Percentiles rank a stretch among this genome's conserved stretches.
phyloP scores from a whole-genome alignment of 2,888 invertebrate genomes.

The Papilio gigon region DNA sequence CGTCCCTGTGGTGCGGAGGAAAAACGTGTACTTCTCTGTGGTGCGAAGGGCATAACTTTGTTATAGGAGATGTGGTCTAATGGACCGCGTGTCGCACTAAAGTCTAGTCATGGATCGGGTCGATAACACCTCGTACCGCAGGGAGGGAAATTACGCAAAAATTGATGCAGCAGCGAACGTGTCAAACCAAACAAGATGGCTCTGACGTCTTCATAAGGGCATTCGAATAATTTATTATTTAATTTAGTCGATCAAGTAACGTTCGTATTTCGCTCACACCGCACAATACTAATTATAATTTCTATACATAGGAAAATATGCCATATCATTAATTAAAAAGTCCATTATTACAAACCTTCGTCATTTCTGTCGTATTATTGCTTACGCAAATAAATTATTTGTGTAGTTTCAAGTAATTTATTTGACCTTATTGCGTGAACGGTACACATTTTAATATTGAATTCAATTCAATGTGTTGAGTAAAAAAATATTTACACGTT shows the following conservation, averaged over 20 bases:
- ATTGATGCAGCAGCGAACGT: no score
- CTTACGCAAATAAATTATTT: conserved; percentile 36
- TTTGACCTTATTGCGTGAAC: conserved; percentile 26
- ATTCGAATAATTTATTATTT: neutral
- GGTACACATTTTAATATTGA: neutral
- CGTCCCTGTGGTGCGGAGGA: no score
- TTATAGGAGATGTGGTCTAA: no score
- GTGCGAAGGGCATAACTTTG: no score
- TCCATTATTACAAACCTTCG: neutral
- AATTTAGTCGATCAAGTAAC: neutral
- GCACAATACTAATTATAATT: conserved; percentile 17
- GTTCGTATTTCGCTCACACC: neutral
- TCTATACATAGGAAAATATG: conserved; percentile 17
- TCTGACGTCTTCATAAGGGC: neutral
- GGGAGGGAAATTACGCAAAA: no score
- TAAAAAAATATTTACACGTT: neutral
- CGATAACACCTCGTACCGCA: no score
- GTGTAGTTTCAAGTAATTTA: conserved; percentile 27
- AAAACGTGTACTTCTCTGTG: no score
- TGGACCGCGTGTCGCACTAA: no score
- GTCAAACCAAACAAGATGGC: neutral
- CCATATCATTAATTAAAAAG: conserved; percentile 22
- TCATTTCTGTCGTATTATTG: neutral
- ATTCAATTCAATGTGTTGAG: conserved; percentile 3
- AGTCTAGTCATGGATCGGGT: no score